phyloP scores from a whole-genome alignment of 53 echinoderm and acorn worm species.

The Hippasteria phrygiana region DNA sequence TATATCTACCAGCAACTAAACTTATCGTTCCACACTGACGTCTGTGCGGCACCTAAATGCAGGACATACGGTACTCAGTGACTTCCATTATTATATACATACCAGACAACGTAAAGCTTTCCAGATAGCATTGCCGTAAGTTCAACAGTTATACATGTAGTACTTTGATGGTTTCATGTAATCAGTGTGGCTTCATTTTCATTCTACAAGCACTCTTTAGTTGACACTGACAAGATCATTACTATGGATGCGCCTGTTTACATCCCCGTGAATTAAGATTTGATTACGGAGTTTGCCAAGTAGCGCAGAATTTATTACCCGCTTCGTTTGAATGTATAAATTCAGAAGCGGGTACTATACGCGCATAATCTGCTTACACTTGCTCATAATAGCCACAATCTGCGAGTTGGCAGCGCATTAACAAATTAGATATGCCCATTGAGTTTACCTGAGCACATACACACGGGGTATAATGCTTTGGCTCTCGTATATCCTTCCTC shows the following conservation, averaged over 20 bases:
- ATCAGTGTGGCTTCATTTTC: too few species aligned
- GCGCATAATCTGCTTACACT: constrained; percentile 13
- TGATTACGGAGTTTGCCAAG: background rate
- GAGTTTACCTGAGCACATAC: constrained; percentile 25
- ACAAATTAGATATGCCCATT: constrained; percentile 44
- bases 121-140: too few species aligned
- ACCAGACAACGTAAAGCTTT: too few species aligned
- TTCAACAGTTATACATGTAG: too few species aligned
- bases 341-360: background rate
- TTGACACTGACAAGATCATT: background rate
- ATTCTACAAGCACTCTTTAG: background rate
- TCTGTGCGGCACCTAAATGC: too few species aligned
- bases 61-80: too few species aligned
- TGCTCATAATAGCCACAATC: background rate
- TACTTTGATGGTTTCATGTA: too few species aligned
- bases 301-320: background rate
- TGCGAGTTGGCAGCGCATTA: constrained; percentile 6
- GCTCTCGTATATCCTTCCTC: constrained; percentile 16
- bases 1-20: too few species aligned
- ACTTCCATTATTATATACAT: too few species aligned
- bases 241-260: background rate
- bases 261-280: background rate
- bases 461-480: constrained; percentile 3
- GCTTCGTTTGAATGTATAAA: background rate
- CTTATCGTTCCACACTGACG: too few species aligned